phyloP scores from a whole-genome alignment of 2,888 invertebrate genomes.

The Ecdyonurus torrentis region DNA sequence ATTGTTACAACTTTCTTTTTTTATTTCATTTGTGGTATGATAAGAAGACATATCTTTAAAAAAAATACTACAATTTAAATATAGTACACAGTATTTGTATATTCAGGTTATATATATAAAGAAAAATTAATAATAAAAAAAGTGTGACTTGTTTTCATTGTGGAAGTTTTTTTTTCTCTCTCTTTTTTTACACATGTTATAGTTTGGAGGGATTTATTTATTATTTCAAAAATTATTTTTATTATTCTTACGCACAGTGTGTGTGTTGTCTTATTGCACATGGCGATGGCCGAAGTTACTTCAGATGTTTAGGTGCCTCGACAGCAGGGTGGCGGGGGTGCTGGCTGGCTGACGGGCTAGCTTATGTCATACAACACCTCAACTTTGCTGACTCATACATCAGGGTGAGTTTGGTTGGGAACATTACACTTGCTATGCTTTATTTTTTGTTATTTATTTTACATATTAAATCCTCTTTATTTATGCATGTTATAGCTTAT shows the following conservation, averaged over 20 bases:
- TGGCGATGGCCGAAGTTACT: background rate
- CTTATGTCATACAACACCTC: background rate
- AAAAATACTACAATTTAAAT: background rate
- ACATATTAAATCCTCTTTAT: too few species aligned
- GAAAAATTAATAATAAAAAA: constrained; percentile 12
- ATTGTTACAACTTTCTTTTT: background rate
- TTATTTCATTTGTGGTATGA: background rate
- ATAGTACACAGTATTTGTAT: background rate
- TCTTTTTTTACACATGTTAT: background rate
- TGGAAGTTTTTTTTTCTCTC: too few species aligned
- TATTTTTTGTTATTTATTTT: background rate
- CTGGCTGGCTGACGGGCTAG: background rate
- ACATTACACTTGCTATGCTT: background rate
- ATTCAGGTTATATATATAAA: background rate
- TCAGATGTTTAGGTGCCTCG: background rate
- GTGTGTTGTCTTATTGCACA: background rate
- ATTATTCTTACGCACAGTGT: background rate
- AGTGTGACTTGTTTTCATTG: constrained; percentile 18
- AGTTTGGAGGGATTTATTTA: background rate
- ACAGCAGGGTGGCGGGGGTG: background rate
- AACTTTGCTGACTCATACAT: background rate
- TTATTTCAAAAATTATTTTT: background rate
- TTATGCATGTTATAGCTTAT: too few species aligned
- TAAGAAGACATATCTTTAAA: background rate
- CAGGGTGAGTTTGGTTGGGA: background rate